These are phyloP conservation scores for Manis pentadactyla DNA, from an alignment of 2,797 vertebrate genomes.

Conservation along the genomic window DNA sequence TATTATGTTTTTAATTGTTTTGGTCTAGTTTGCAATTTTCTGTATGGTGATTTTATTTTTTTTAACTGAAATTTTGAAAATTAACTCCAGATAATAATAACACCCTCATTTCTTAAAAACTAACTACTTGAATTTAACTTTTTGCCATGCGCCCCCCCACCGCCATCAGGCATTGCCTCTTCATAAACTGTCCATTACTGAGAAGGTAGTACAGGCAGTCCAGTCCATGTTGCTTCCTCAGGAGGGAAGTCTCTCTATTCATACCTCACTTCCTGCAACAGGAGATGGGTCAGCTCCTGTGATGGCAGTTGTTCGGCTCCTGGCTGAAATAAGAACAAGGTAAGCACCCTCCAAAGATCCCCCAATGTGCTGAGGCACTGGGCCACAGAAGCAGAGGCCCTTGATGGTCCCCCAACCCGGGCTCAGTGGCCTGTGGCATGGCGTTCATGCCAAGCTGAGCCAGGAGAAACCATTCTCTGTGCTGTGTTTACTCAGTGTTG, in stretches of 20 bases:
- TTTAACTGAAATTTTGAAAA: slow-evolving; percentile 78
- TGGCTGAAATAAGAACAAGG: slow-evolving; percentile 99
- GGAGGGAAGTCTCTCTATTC: slow-evolving; percentile 99
- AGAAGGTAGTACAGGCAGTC: slow-evolving; percentile 99
- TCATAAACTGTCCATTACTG: slow-evolving; percentile 99
- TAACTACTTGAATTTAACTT: slow-evolving; percentile 89
- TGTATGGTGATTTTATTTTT: slow-evolving; percentile 72
- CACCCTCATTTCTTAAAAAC: slow-evolving; percentile 87
- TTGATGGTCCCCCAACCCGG: not conserved
- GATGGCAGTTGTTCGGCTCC: slow-evolving; percentile 97
- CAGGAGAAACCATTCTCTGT: no score
- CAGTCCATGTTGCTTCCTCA: slow-evolving; percentile 99
- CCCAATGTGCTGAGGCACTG: not conserved
- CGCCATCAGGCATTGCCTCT: slow-evolving; percentile 94
- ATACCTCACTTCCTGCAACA: slow-evolving; percentile 97
- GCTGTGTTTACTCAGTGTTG: not conserved
- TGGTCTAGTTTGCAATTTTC: slow-evolving; percentile 61
- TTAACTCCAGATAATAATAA: slow-evolving; percentile 86
- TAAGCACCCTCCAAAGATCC: slow-evolving; percentile 78
- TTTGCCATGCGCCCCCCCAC: slow-evolving; percentile 84
- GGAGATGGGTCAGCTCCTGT: slow-evolving; percentile 98
- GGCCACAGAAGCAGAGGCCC: not conserved
- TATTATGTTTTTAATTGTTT: slow-evolving; percentile 39
- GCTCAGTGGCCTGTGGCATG: not conserved
- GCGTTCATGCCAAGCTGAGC: not conserved